phyloP scores from a whole-genome alignment of 2,797 vertebrate genomes.

The Amblyopsis hoosieri region DNA sequence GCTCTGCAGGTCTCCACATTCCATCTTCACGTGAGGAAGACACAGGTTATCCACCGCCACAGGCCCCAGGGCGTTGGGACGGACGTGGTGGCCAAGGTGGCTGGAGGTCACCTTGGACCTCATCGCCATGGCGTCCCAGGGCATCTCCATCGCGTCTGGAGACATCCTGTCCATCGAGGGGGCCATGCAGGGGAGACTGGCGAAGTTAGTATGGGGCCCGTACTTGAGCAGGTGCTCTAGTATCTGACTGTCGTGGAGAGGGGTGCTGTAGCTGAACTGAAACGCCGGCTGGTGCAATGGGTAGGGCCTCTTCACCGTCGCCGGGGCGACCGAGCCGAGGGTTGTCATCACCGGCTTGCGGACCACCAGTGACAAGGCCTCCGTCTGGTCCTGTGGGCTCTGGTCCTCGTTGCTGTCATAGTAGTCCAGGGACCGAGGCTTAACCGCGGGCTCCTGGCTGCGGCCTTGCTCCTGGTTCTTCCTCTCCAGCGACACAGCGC shows the following conservation, averaged over 20 bases:
- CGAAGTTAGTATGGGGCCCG: constrained; percentile 72
- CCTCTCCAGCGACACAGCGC: constrained; percentile 48
- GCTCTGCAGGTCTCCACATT: constrained; percentile 76
- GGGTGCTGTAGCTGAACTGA: constrained; percentile 70
- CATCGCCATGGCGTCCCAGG: constrained; percentile 81
- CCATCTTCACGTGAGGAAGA: constrained; percentile 82
- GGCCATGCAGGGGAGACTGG: constrained; percentile 60
- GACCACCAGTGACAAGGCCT: constrained; percentile 74
- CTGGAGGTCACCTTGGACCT: constrained; percentile 76
- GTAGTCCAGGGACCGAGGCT: constrained; percentile 66
- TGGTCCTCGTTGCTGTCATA: constrained; percentile 68
- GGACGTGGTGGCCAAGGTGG: constrained; percentile 78
- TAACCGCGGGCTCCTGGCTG: constrained; percentile 55
- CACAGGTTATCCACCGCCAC: constrained; percentile 72
- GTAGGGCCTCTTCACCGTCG: constrained; percentile 75
- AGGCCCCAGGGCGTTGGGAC: constrained; percentile 60
- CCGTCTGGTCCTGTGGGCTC: constrained; percentile 73
- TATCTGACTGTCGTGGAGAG: constrained; percentile 82
- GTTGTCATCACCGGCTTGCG: constrained; percentile 72
- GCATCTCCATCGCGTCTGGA: constrained; percentile 71
- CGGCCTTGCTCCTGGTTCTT: constrained; percentile 65
- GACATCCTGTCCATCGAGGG: constrained; percentile 71
- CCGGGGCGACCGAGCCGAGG: constrained; percentile 38
- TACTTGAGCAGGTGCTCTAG: constrained; percentile 84
- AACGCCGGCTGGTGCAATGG: constrained; percentile 72